A percentile compares a stretch with the other conserved stretches of the same genome.
These are phyloP conservation scores for Fregata magnificens DNA, from an alignment of 2,113 vertebrate species.

Conservation along the genomic window DNA sequence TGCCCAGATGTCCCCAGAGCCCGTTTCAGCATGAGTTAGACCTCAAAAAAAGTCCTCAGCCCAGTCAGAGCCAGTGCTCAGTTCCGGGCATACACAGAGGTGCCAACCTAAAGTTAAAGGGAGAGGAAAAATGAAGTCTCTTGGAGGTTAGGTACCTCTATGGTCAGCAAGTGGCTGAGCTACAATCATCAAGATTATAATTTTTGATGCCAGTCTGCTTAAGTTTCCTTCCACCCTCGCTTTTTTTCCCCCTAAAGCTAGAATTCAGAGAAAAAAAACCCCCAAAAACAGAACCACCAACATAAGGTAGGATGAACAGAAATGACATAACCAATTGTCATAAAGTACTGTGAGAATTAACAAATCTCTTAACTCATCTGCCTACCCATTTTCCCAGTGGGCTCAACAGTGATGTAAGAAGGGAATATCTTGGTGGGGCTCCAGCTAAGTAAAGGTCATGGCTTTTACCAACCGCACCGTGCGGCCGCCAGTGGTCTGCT, in stretches of 20 bases:
- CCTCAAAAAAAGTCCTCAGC: neutral
- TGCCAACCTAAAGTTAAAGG: neutral
- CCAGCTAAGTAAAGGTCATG: neutral
- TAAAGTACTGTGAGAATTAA: neutral
- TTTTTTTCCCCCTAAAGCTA: neutral
- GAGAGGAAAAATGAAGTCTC: neutral
- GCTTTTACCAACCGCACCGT: neutral
- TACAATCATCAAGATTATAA: accelerated
- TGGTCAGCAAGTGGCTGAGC: neutral
- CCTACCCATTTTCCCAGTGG: neutral
- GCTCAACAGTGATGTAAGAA: neutral
- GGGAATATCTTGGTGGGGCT: neutral
- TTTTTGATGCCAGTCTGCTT: neutral
- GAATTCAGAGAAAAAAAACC: neutral
- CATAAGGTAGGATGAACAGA: neutral
- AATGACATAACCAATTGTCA: accelerated
- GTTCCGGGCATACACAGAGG: neutral
- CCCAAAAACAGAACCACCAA: neutral
- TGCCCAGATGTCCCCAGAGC: neutral
- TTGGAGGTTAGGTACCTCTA: neutral
- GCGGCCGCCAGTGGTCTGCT: neutral
- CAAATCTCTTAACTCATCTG: neutral
- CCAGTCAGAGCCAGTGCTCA: neutral
- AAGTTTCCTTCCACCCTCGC: neutral
- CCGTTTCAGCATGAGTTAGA: neutral